Base-by-base conservation (phyloP, 37 sponge, comb jelly and placozoan genomes). In the Chondrosia reniformis region DNA sequence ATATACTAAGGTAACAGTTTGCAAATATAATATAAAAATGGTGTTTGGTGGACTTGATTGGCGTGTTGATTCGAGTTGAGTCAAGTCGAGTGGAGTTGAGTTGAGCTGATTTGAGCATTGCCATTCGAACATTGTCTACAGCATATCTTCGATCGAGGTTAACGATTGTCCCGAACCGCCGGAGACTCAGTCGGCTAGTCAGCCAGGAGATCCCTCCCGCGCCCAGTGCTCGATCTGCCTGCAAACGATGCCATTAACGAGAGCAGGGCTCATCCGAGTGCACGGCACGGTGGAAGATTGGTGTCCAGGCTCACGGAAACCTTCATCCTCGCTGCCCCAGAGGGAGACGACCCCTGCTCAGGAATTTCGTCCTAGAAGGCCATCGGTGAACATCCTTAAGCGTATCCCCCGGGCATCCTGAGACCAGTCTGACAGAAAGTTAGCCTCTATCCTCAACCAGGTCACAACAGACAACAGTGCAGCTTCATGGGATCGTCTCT, bases 361-460 rank as follows among this genome's bases (percentile, higher is more conserved):
- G 63, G 63, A 61, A 9, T 61, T 61, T 22, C 63, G 17, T 61
- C 63, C 63, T 61, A 61, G 63, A 61, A 61, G 27, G n/a, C 63
- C 77, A 33, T 77, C 61, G 58, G 61, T 77, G 40, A 55, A 34
- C 25, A 57, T 56, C 43, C 59, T 77, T 27, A 77, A 77, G 61
- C 36, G 61, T 17, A 77, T 77, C 58, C 78, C 61, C 49, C 78
- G 78, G 37, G 61, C 78, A 24, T 77, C 78, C 61, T 61, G 61
- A 30, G 37, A 36, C 58, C 59, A 38, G 37, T 41, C 61, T 33
- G 78, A 58, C 59, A 57, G 52, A 57, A 56, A 77, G 38, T 34
- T 77, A 25, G 58, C 78, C 59, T 25, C 58, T 37, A 57, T 77
- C 41, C 78, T 77, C 38, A 17, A 57, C 44, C 24, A 58, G n/a